phyloP scores from a whole-genome alignment of 2,113 vertebrate genomes.

The Oncorhynchus tshawytscha region DNA sequence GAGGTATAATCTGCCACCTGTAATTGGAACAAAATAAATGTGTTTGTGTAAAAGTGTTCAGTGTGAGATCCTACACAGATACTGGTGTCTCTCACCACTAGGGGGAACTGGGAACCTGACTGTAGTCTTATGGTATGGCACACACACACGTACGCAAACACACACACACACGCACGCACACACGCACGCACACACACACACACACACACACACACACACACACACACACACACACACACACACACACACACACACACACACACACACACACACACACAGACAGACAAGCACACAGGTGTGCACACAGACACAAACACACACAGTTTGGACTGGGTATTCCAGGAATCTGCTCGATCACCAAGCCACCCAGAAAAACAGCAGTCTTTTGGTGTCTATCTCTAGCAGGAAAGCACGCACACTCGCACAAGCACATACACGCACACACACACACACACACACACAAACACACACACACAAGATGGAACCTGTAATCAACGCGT shows the following conservation, averaged over 20 bases:
- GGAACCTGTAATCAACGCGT: too few relatives aligned
- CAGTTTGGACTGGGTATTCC: not conserved
- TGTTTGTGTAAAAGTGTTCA: too few relatives aligned
- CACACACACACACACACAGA: not conserved
- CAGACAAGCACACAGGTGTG: not conserved
- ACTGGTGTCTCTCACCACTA: conserved; percentile 58
- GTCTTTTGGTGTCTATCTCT: not conserved
- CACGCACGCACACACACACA: not conserved
- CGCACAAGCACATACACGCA: conserved; percentile 1
- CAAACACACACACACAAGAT: too few relatives aligned
- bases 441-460: not conserved
- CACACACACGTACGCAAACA: not conserved
- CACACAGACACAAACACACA: not conserved
- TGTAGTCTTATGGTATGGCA: not conserved
- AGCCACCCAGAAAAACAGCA: not conserved
- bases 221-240: not conserved
- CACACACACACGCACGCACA: not conserved
- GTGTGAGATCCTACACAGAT: too few relatives aligned
- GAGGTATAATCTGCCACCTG: too few relatives aligned
- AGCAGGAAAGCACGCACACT: not conserved
- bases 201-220: too few relatives aligned
- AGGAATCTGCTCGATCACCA: too few relatives aligned
- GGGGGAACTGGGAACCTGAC: conserved; percentile 51
- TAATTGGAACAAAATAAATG: too few relatives aligned
- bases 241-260: not conserved